Conservation (phyloP, 2,113 vertebrate species). For the Lontra canadensis region DNA sequence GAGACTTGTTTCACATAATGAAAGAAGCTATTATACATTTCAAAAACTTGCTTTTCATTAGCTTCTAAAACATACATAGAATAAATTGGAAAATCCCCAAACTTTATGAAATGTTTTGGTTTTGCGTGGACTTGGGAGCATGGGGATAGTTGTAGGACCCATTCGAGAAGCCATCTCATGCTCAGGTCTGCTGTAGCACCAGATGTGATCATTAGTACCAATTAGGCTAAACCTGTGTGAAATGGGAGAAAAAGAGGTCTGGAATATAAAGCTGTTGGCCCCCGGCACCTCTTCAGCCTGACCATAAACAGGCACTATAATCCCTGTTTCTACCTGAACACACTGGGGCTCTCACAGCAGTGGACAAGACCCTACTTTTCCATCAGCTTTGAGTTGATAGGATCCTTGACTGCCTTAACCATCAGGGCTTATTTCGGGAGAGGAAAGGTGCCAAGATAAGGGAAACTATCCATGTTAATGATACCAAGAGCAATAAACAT, state of each 20-base stretch:
- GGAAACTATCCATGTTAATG: background rate
- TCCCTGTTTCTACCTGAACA: background rate
- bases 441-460: background rate
- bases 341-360: fast-evolving
- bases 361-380: background rate
- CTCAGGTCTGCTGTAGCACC: slow-evolving; percentile 15
- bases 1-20: background rate
- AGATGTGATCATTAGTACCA: slow-evolving; percentile 56
- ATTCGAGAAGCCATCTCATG: background rate
- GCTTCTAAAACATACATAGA: background rate
- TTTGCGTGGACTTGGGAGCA: background rate
- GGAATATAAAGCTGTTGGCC: background rate
- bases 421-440: background rate
- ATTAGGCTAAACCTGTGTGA: background rate
- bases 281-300: background rate
- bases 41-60: slow-evolving; percentile 39
- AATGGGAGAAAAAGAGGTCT: background rate
- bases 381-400: background rate
- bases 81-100: background rate
- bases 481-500: background rate
- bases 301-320: background rate
- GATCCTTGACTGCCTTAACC: background rate
- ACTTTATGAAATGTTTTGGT: slow-evolving; percentile 45
- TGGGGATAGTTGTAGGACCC: background rate
- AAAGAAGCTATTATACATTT: background rate